Base-by-base conservation (phyloP, 2,797 vertebrate genomes). In the Sebastolobus altivelis region DNA sequence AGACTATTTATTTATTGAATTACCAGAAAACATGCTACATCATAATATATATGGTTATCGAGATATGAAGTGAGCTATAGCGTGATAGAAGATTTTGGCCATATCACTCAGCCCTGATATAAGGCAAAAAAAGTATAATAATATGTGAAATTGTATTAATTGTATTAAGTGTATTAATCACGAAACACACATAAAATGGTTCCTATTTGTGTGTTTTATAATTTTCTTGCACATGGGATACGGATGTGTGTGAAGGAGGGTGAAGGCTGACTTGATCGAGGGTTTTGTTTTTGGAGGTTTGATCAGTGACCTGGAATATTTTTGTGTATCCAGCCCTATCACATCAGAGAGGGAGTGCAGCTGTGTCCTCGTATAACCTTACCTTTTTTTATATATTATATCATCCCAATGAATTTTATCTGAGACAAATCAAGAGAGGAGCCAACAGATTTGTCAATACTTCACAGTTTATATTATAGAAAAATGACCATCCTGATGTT, bases 231-330 rank as follows among this genome's bases (percentile, higher is more conserved):
- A 83, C 33, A 33, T 72, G 1, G 3, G 27, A 38, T 37, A 40
- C 1, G 8, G 18, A 29, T 37, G 29, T 77, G 33, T 56, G 65
- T 69, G 27, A 72, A 67, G 37, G 20, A 31, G 74, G 62, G 58
- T 65, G 43, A 54, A 68, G 72, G 65, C 65, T 22, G 78, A 87
- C 38, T 20, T 70, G 81, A 88, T 87, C 29, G 43, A 56, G 86
- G 89, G 80, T 89, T 88, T 87, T 94, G 86, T 93, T 93, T 91
- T 89, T 89, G 76, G 79, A 93, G 81, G 91, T 93, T 92, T 90
- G 89, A 89, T 89, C 93, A 88, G 90, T 94, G 94, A 94, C 93
- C 92, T 94, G 91, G 89, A 94, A 90, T 93, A 88, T 88, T 90
- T 93, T 80, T 83, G 83, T 89, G 93, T 93, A 85, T 90, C 87